Evolutionary conservation across 2,888 invertebrate genomes (phyloP).

Genomic region (Polymixis flavicincta): DNA sequence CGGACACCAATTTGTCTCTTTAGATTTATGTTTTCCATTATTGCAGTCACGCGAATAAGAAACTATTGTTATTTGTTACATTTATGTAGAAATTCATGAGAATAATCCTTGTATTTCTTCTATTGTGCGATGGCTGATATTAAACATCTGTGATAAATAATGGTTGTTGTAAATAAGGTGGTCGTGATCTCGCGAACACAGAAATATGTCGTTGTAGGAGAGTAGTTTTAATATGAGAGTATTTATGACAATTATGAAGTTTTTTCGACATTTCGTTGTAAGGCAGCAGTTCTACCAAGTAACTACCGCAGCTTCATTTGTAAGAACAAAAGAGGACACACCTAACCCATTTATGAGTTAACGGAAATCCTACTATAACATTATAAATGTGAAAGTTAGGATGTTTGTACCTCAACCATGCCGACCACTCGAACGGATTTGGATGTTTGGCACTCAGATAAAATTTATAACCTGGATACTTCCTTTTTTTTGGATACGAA

Average conservation of each 20-base stretch:
- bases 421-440: too few relatives aligned
- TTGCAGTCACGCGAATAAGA: conserved; percentile 77
- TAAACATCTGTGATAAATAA: conserved; percentile 63
- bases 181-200: conserved; percentile 17
- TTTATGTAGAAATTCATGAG: conserved; percentile 67
- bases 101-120: conserved; percentile 64
- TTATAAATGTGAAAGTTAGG: too few relatives aligned
- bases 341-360: not conserved
- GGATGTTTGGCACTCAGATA: too few relatives aligned
- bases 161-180: conserved; percentile 38
- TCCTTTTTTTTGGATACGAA: too few relatives aligned
- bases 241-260: not conserved
- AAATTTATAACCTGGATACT: too few relatives aligned
- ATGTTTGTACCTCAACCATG: too few relatives aligned
- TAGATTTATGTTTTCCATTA: conserved; percentile 87
- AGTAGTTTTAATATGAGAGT: not conserved
- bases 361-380: not conserved
- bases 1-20: conserved; percentile 85
- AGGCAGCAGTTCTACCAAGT: not conserved
- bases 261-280: not conserved
- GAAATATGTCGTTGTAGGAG: not conserved
- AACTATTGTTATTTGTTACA: conserved; percentile 74
- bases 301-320: not conserved
- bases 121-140: conserved; percentile 55
- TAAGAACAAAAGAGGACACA: not conserved